Base-by-base conservation (phyloP, 2,113 vertebrate species). In the Galbula dea region DNA sequence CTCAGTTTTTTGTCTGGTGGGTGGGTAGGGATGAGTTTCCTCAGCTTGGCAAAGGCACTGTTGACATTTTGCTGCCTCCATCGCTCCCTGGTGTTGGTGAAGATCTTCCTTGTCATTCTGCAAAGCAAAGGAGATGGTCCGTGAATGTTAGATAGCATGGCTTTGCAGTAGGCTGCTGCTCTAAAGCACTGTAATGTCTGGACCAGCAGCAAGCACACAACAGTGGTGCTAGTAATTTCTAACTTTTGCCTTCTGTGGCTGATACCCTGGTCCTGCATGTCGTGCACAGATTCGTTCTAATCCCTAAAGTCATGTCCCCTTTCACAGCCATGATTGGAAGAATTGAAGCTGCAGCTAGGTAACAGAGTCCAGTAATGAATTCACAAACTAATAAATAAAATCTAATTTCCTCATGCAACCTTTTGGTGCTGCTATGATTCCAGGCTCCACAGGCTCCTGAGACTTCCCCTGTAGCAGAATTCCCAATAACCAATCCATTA, bases 61-160 rank as follows among this genome's bases (percentile, higher is more conserved):
- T 99, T 99, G 81, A 99, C 99, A 6, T 99, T 99, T 96, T 99
- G 99, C 96, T 99, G 99, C 83, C 99, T 98, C 99, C 99, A 99
- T 49, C 98, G 97, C 97, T 99, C 99, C 86, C 99, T 98, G 11
- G 98, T 99, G 96, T 99, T 99, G 66, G 98, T 99, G 97, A 99
- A 98, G 96, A 99, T 98, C 97, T 99, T 99, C 84, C 98, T 98
- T 93, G 99, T 99, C 99, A 99, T 99, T 79, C 43, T 97, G 88
- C 23, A 92, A 86, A 93, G 69, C 36, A 77, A 90, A 92, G 27
- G 51, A 83, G 48, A 49, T 52, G 21, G 32, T 66, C 7, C 63
- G 21, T 57, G 65, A 83, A 52, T 55, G 36, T 10, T 69, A 10
- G 12, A 30, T 36, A 74, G 2, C 21, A 32, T 71, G 82, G 7